Evolutionary conservation across 1,140 invertebrate species (phyloP).

Genomic region (Bombyx mandarina): DNA sequence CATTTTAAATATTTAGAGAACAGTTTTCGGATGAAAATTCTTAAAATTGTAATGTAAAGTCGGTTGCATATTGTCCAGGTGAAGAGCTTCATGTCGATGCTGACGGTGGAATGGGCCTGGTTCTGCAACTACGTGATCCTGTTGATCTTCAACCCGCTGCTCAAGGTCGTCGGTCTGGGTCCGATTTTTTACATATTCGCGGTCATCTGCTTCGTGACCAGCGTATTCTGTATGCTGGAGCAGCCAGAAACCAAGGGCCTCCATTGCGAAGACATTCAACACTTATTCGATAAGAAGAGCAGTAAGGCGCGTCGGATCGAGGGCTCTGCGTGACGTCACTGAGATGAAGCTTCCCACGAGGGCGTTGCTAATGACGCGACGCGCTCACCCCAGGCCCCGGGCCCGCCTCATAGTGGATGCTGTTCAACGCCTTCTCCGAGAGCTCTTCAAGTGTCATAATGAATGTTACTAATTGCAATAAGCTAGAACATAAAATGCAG

Average conservation of each 20-base stretch:
- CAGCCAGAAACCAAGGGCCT: slow-evolving; percentile 81
- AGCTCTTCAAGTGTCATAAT: too few relatives aligned
- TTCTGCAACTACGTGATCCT: slow-evolving; percentile 41
- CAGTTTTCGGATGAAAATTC: too few relatives aligned
- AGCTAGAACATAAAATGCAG: too few relatives aligned
- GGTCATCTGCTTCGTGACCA: slow-evolving; percentile 52
- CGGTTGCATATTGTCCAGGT: slow-evolving; percentile 23
- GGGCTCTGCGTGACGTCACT: too few relatives aligned
- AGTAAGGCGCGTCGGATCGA: background rate
- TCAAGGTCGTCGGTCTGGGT: slow-evolving; percentile 61
- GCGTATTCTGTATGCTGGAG: slow-evolving; percentile 66
- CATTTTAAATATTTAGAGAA: too few relatives aligned
- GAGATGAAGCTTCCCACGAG: too few relatives aligned
- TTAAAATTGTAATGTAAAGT: too few relatives aligned
- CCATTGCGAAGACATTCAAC: slow-evolving; percentile 72
- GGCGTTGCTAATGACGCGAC: too few relatives aligned
- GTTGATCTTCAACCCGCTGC: slow-evolving; percentile 51
- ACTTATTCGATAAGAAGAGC: slow-evolving; percentile 13
- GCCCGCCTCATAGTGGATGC: too few relatives aligned
- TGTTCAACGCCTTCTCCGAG: too few relatives aligned
- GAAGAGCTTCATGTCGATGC: slow-evolving; percentile 37
- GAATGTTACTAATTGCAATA: too few relatives aligned
- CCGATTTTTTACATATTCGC: slow-evolving; percentile 70
- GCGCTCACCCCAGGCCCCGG: too few relatives aligned
- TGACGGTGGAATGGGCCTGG: slow-evolving; percentile 41